These are phyloP conservation scores for Centruroides vittatus DNA, from an alignment of 1,140 invertebrate species.

Conservation along the genomic window DNA sequence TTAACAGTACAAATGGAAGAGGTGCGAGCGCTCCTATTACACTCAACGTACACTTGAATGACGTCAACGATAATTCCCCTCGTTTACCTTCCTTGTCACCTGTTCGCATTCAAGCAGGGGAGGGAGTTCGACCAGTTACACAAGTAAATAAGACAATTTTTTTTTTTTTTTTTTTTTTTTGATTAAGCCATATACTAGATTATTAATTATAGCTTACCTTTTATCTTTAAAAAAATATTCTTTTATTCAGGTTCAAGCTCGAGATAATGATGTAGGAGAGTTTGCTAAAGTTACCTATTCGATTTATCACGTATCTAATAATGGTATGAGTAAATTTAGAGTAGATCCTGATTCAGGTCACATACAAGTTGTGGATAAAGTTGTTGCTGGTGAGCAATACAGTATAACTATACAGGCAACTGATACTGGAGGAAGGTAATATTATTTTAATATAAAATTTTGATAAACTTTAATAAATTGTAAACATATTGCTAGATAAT, in stretches of 20 bases:
- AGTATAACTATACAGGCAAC: constrained; percentile 68
- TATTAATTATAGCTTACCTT: no score
- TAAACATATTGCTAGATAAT: no score
- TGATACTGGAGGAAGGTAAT: constrained; percentile 17
- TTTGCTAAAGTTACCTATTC: constrained; percentile 67
- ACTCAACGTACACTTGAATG: constrained; percentile 56
- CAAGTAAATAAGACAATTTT: constrained; percentile 38
- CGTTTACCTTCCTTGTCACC: constrained; percentile 56
- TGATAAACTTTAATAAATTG: no score
- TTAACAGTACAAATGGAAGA: constrained; percentile 38
- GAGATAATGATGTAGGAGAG: constrained; percentile 67
- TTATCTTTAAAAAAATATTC: no score
- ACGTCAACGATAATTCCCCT: constrained; percentile 74
- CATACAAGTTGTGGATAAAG: constrained; percentile 45
- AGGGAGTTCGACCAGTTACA: constrained; percentile 54
- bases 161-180: no score
- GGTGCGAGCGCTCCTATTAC: constrained; percentile 65
- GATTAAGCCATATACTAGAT: no score
- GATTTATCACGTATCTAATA: constrained; percentile 79
- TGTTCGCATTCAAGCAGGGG: constrained; percentile 62
- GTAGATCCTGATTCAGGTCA: constrained; percentile 64
- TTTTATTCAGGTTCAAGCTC: constrained; percentile 46
- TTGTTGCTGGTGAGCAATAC: constrained; percentile 73
- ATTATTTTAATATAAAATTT: no score
- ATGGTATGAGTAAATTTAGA: constrained; percentile 65